A percentile compares a stretch with the other conserved stretches of the same genome.
Evolutionary conservation across 2,113 vertebrate genomes (phyloP).

Genomic region (Sander vitreus): DNA sequence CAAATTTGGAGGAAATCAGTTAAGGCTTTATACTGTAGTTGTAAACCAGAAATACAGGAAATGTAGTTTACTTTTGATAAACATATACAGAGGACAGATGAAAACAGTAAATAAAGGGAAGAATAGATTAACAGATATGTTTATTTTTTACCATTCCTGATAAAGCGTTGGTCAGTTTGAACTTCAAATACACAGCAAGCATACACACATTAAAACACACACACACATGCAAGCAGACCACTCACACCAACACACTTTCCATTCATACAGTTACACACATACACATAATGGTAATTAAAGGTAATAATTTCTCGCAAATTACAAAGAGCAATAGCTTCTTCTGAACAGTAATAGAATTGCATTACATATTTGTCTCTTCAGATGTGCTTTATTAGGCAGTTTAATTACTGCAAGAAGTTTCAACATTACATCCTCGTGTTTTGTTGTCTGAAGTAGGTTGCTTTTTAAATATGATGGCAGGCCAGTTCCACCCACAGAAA

Average conservation of each 20-base stretch:
- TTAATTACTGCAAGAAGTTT: conserved; percentile 53
- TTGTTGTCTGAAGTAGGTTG: conserved; percentile 38
- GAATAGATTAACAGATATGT: background rate
- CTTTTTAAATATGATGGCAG: conserved; percentile 28
- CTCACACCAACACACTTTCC: background rate
- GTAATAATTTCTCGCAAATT: conserved; percentile 30
- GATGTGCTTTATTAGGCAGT: conserved; percentile 38
- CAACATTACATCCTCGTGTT: conserved; percentile 40
- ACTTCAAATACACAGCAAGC: conserved; percentile 6
- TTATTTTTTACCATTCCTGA: background rate
- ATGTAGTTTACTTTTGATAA: conserved; percentile 21
- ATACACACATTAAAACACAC: background rate
- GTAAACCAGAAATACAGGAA: conserved; percentile 28
- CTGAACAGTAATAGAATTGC: conserved; percentile 38
- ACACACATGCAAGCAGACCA: background rate
- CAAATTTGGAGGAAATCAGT: background rate
- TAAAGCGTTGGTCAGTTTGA: conserved; percentile 13
- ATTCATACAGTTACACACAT: background rate
- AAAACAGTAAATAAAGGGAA: background rate
- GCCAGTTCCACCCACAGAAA: conserved; percentile 18
- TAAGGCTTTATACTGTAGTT: conserved; percentile 2
- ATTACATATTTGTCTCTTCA: conserved; percentile 38
- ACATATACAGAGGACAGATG: conserved; percentile 4
- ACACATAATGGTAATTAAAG: conserved; percentile 39
- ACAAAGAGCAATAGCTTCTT: conserved; percentile 36